Evolutionary conservation across 2,888 invertebrate genomes (phyloP).

Genomic region (Lepetodrilus schrolli): DNA sequence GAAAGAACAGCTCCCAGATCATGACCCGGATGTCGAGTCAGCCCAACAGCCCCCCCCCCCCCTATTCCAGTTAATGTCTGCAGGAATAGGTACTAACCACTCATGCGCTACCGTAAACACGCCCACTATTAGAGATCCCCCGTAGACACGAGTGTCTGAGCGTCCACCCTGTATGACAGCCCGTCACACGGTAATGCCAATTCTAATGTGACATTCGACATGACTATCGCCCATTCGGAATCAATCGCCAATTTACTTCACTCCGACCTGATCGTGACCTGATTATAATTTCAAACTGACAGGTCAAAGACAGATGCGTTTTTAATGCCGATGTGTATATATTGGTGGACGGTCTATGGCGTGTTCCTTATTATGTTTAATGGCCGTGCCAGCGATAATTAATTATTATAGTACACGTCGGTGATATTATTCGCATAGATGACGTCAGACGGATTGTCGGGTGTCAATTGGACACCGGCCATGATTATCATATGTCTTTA

Average conservation of each 20-base stretch:
- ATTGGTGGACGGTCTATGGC: background rate
- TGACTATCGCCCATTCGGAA: background rate
- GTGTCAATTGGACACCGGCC: background rate
- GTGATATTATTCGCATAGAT: background rate
- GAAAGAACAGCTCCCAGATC: too few relatives aligned
- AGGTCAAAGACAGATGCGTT: background rate
- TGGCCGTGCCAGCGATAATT: slow-evolving; percentile 1
- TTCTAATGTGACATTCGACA: background rate
- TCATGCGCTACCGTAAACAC: too few relatives aligned
- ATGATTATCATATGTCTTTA: background rate
- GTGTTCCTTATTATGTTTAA: background rate
- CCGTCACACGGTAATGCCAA: too few relatives aligned
- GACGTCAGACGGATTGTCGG: background rate
- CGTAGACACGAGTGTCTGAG: too few relatives aligned
- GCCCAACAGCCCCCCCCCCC: too few relatives aligned
- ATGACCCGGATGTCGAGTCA: too few relatives aligned
- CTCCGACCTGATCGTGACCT: slow-evolving; percentile 1
- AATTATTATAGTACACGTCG: background rate
- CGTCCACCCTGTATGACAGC: too few relatives aligned
- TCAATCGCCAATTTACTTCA: background rate
- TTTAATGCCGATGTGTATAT: background rate
- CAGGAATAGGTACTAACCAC: too few relatives aligned
- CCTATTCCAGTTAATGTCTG: too few relatives aligned
- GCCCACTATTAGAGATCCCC: too few relatives aligned
- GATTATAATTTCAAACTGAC: background rate